Conservation (phyloP, 2,797 vertebrate species). For the Sebastes iracundus region DNA sequence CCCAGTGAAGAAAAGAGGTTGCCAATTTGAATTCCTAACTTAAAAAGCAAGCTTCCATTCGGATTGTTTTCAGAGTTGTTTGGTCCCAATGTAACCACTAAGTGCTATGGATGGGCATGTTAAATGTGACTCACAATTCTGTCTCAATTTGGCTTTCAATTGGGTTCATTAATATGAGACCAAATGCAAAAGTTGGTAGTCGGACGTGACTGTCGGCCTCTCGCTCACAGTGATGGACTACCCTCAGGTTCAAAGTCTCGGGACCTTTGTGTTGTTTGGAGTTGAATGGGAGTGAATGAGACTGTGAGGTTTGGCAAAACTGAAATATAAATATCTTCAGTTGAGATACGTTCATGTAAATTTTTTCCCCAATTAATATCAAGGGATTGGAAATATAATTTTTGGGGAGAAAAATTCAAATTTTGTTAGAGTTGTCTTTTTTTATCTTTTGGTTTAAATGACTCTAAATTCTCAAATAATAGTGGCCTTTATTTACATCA, state of each 20-base stretch:
- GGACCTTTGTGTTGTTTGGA: slow-evolving; percentile 53
- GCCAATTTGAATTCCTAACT: neutral
- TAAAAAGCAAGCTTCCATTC: neutral
- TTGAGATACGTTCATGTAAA: slow-evolving; percentile 32
- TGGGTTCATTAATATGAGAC: neutral
- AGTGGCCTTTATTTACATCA: neutral
- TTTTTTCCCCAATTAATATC: neutral
- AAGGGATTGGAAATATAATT: neutral
- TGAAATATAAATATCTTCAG: slow-evolving; percentile 40
- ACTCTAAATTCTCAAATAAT: neutral
- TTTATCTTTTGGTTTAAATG: neutral
- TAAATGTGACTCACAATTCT: neutral
- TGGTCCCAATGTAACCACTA: neutral
- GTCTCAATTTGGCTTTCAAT: neutral
- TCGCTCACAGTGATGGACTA: neutral
- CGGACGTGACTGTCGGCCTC: neutral
- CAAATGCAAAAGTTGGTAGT: neutral
- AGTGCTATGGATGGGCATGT: neutral
- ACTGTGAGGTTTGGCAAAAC: slow-evolving; percentile 38
- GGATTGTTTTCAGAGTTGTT: neutral
- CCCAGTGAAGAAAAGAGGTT: neutral
- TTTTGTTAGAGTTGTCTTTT: neutral
- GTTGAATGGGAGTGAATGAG: slow-evolving; percentile 61
- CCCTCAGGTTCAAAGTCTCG: slow-evolving; percentile 7
- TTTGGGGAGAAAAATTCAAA: neutral